These are phyloP conservation scores for Lithophane leautieri DNA, from an alignment of 2,888 invertebrate genomes.

Conservation along the genomic window DNA sequence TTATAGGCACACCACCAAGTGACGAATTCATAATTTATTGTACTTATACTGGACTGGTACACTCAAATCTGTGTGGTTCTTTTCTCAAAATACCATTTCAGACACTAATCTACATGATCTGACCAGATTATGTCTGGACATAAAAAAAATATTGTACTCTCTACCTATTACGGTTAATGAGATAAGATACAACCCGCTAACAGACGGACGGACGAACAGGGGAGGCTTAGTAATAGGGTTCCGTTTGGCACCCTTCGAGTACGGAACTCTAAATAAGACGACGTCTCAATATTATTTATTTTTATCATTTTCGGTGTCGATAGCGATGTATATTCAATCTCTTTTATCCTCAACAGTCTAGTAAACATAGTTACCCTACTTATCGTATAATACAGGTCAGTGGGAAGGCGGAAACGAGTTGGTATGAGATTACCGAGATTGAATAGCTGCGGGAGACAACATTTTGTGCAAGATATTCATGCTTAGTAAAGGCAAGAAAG, in stretches of 20 bases:
- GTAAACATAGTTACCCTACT: conserved; percentile 26
- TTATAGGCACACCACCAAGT: not conserved
- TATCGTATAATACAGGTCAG: conserved; percentile 57
- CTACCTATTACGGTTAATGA: too few species aligned
- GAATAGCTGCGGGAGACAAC: conserved; percentile 56
- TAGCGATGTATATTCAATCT: conserved; percentile 6
- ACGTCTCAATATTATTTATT: not conserved
- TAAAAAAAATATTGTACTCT: too few species aligned
- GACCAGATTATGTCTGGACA: not conserved
- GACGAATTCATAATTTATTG: not conserved
- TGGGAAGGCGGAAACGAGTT: conserved; percentile 53
- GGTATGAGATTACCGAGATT: conserved; percentile 62
- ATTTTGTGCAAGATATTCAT: conserved; percentile 55
- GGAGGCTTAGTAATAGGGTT: too few species aligned
- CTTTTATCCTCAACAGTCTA: conserved; percentile 12
- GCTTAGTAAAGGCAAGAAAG: not conserved
- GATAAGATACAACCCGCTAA: too few species aligned
- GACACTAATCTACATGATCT: not conserved
- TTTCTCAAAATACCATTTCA: not conserved
- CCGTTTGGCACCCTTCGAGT: too few species aligned
- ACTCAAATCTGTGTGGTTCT: not conserved
- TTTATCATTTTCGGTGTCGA: not conserved
- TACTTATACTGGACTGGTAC: not conserved
- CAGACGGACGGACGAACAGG: too few species aligned
- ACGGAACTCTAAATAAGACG: not conserved